Evolutionary conservation across 2,888 invertebrate species (phyloP), one percentile per base, ranked within the genome.

Genomic region (Noctua comes): DNA sequence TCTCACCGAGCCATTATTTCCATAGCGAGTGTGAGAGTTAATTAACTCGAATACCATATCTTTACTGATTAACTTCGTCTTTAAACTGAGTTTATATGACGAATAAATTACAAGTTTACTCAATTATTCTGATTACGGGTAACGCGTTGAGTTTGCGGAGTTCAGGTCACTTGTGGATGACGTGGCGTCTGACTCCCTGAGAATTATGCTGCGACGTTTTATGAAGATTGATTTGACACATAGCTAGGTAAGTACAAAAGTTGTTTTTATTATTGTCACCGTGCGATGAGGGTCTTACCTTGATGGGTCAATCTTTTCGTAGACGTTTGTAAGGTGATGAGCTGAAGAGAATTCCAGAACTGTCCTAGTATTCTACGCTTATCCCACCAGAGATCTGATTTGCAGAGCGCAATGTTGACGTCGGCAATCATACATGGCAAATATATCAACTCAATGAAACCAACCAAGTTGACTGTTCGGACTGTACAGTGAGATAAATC

Each of bases 1-100:
- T 73, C 72, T 77, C 72, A 83, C 83, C 75, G 85, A 90, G 89
- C 91, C 91, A 93, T 93, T 91, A 94, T 93, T 92, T 91, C 90
- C 91, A 90, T 91, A 90, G 89, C 90, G 89, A 89, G 90, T 91
- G 88, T 87, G 87, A 84, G 91, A 91, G 90, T 93, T 94, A 94
- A 94, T 94, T 94, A 94, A 92, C 90, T 91, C 89, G 80, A 91
- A 90, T 92, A 91, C 91, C 92, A 93, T 91, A 93, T 92, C 92
- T 92, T 91, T 89, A 85, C 93, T 93, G 91, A 93, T 93, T 92
- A 93, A 91, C 89, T 88, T 86, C 84, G 88, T 91, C 92, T 93
- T 92, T 88, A 82, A 86, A 90, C 88, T 89, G 82, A 75, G 88
- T 87, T 90, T 88, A 86, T 84, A 89, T 89, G 80, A 88, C 86